Evolutionary conservation across 1,140 invertebrate genomes (phyloP).

Genomic region (Ephestia elutella): DNA sequence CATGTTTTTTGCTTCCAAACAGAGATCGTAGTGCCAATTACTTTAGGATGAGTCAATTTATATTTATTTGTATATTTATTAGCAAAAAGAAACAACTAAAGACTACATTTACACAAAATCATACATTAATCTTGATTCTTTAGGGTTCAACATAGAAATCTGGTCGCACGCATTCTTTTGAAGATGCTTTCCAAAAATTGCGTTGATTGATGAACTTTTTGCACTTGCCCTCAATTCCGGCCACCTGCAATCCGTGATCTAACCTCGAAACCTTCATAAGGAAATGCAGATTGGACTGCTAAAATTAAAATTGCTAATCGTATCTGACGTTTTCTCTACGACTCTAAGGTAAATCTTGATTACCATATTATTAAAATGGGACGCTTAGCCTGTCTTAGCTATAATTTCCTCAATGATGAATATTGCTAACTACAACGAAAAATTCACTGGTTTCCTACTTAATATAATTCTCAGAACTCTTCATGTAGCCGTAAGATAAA

Average conservation of each 20-base stretch:
- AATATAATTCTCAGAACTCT: too few species aligned
- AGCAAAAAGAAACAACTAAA: too few species aligned
- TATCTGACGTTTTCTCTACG: constrained; percentile 25
- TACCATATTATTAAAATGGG: neutral
- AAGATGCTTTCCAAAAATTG: constrained; percentile 11
- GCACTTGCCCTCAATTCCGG: constrained; percentile 26
- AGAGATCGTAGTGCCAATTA: too few species aligned
- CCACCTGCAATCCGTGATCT: constrained; percentile 33
- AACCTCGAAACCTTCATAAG: constrained; percentile 38
- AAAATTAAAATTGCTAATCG: constrained; percentile 49
- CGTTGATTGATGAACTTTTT: constrained; percentile 19
- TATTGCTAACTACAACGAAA: too few species aligned
- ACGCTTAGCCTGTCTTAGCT: neutral
- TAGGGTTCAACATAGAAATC: neutral
- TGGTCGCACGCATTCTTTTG: neutral
- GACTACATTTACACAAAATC: too few species aligned
- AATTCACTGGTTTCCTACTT: too few species aligned
- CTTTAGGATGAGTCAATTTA: too few species aligned
- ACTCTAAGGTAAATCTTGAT: neutral
- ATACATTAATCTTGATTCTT: too few species aligned
- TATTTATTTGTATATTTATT: too few species aligned
- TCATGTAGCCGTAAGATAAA: too few species aligned
- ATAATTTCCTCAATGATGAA: neutral
- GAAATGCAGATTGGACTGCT: constrained; percentile 43
- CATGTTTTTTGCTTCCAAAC: too few species aligned